Evolutionary conservation across 2,113 vertebrate species (phyloP), one percentile per base, ranked within the genome.

Genomic region (Vulpes vulpes): DNA sequence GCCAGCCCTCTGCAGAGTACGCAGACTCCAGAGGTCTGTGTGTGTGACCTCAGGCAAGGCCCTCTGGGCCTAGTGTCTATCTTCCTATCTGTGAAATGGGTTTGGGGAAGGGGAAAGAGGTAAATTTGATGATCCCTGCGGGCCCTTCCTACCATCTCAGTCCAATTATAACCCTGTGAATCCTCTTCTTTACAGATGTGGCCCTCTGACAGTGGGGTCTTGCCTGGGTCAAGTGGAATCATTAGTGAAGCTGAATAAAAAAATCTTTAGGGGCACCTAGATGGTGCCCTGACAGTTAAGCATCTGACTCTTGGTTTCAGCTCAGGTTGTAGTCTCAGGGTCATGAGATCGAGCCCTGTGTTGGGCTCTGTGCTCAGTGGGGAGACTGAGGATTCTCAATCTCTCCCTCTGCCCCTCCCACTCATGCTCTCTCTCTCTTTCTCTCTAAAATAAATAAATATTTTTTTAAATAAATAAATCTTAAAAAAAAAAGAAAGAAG

Each of bases 31-130:
- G 64, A 59, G 64, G 15, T 27, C n/a, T 25, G 22, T 76, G 49
- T 76, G 49, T 30, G 38, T 81, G 64, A 76, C 55, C 27, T 81
- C 9, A 3, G 15, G 17, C 7, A 16, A 27, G 17, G 30, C n/a
- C 9, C n/a, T 32, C 67, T 92, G 57, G n/a, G 22, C 49, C 88
- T 81, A 17, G 22, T 71, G 15, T 90, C 60, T 85, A n/a, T 78
- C 79, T 96, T 94, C 30, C 20, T 53, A 0, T n/a, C 81, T 83
- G 67, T 90, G 57, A 97, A 87, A 89, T 92, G 60, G 22, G 53
- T 65, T 65, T 60, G 51, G 81, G n/a, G 27, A 17, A 89, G 11
- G 14, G 14, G 12, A 64, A 64, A 55, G 22, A 30, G n/a, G 30
- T 4, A 19, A 65, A 32, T 11, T 1, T 88, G 74, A 71, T n/a